Base-by-base conservation (phyloP, 2,888 invertebrate species). In the Philhelius pedissequus region DNA sequence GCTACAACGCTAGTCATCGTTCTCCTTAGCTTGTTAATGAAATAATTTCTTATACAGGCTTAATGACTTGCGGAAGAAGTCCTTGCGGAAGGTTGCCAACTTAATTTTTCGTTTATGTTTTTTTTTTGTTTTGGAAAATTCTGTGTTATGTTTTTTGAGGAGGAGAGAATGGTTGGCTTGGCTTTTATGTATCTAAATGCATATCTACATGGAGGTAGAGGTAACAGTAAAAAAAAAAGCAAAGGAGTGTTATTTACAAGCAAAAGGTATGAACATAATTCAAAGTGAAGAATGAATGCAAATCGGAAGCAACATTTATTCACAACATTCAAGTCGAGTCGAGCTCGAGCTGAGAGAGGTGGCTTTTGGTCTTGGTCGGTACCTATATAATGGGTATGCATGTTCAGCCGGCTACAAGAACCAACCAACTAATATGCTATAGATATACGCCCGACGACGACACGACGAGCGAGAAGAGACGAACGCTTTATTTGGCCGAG, bases 1-100 rank as follows among this genome's bases (percentile, higher is more conserved):
- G 32, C 48, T 76, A 54, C n/a, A n/a, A n/a, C 35, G 74, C 74
- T 86, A 86, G 86, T 86, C 76, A 86, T 80, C 69, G 77, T 80
- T 60, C 78, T 86, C 62, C 79, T 86, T 87, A 80, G 82, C 83
- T 82, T 86, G 87, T 87, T 87, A 88, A 88, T 87, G 87, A 88
- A 88, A 88, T 87, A 87, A 88, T 87, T 88, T 88, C 87, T 86
- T 87, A 86, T 88, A 88, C 88, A 87, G 88, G 88, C 87, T 87
- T 87, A 88, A 84, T 84, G 84, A 88, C 87, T 88, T 88, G 84
- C 83, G 86, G 86, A 82, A 82, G 81, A 86, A 79, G 75, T 83
- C 86, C 81, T 78, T 78, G 81, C 76, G 75, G 74, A 86, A 83
- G 82, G 81, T 83, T 83, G 82, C 83, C 82, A 86, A 83, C 78